These are phyloP conservation scores for Synergus gifuensis DNA, from an alignment of 2,888 invertebrate genomes.

Conservation along the genomic window DNA sequence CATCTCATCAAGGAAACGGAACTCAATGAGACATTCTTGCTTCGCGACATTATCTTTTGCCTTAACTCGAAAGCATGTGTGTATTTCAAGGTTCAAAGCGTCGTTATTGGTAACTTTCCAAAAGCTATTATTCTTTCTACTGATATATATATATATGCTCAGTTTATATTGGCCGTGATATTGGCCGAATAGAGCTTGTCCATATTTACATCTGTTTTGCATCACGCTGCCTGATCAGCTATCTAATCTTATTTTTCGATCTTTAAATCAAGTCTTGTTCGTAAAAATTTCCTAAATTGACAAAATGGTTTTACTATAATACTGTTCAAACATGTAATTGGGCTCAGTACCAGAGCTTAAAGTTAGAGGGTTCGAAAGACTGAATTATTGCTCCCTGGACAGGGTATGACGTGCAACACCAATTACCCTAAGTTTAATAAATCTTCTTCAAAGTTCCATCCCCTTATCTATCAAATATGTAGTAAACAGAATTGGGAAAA, in stretches of 20 bases:
- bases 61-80: slow-evolving; percentile 9
- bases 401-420: not conserved
- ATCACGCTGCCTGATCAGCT: not conserved
- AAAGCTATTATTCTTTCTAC: slow-evolving; percentile 17
- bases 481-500: slow-evolving; percentile 4
- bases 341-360: not conserved
- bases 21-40: not conserved
- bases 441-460: slow-evolving; percentile 13
- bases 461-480: not conserved
- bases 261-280: not conserved
- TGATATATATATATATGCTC: not conserved
- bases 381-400: slow-evolving; percentile 10
- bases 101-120: slow-evolving; percentile 18
- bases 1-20: slow-evolving; percentile 13
- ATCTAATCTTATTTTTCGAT: not conserved
- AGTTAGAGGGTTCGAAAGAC: not conserved
- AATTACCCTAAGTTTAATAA: slow-evolving; percentile 24
- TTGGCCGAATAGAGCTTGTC: not conserved
- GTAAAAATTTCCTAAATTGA: not conserved
- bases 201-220: not conserved
- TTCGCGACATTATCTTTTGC: not conserved
- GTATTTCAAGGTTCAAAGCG: slow-evolving; percentile 22
- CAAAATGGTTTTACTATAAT: not conserved
- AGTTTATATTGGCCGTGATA: not conserved
- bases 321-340: not conserved